Evolutionary conservation across 2,797 vertebrate species (phyloP).

Genomic region (Neostethus bicornis): DNA sequence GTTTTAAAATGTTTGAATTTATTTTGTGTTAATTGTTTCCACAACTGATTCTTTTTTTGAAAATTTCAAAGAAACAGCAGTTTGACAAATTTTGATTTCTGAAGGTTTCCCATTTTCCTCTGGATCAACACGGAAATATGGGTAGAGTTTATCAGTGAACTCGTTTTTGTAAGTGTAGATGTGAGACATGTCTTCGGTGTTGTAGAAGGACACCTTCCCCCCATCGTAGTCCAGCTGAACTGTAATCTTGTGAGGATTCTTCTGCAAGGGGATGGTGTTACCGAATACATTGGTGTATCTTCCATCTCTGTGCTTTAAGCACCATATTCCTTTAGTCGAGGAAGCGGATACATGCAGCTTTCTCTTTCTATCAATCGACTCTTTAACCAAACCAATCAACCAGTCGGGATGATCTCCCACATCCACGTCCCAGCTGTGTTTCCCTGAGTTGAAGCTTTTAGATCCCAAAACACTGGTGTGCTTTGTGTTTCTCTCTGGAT

Average conservation of each 20-base stretch:
- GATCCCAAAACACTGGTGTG: not conserved
- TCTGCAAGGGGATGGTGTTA: too few relatives aligned
- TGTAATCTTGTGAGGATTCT: not conserved
- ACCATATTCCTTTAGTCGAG: too few relatives aligned
- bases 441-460: constrained; percentile 8
- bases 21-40: too few relatives aligned
- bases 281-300: not conserved
- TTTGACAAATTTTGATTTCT: too few relatives aligned
- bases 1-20: too few relatives aligned
- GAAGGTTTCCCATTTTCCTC: too few relatives aligned
- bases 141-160: constrained; percentile 18
- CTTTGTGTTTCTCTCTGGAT: constrained; percentile 6
- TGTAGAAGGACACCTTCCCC: constrained; percentile 8
- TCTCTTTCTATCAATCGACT: constrained; percentile 8
- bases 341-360: not conserved
- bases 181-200: constrained; percentile 4
- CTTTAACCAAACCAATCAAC: constrained; percentile 1
- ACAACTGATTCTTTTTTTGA: too few relatives aligned
- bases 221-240: constrained; percentile 17
- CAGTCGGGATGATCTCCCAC: not conserved
- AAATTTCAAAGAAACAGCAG: too few relatives aligned
- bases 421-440: constrained; percentile 33
- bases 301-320: constrained; percentile 5
- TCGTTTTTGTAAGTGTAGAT: constrained; percentile 4
- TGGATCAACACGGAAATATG: too few relatives aligned